These are phyloP conservation scores for Ethmia dodecea DNA, from an alignment of 2,888 invertebrate genomes.

Conservation along the genomic window DNA sequence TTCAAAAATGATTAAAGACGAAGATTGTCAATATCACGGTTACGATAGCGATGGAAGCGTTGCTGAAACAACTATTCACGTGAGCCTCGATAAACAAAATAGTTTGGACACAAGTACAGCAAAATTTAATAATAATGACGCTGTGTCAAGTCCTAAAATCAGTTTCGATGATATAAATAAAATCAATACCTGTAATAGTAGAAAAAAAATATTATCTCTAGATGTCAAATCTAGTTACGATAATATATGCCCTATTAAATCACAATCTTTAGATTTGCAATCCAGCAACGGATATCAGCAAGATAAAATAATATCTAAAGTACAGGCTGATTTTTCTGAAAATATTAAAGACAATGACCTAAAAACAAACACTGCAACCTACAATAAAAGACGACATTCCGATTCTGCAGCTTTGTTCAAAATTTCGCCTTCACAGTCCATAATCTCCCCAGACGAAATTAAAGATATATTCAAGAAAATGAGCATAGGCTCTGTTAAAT, in stretches of 20 bases:
- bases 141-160: not conserved
- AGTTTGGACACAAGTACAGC: constrained; percentile 24
- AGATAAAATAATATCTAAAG: constrained; percentile 14
- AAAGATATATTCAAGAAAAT: constrained; percentile 47
- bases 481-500: constrained; percentile 23
- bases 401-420: constrained; percentile 38
- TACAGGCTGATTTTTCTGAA: not conserved
- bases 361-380: constrained; percentile 7
- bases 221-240: constrained; percentile 48
- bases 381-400: constrained; percentile 37
- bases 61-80: constrained; percentile 70
- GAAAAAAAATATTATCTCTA: constrained; percentile 47
- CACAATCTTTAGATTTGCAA: constrained; percentile 24
- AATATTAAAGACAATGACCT: constrained; percentile 13
- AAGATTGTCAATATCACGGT: constrained; percentile 57
- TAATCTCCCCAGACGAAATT: constrained; percentile 36
- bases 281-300: constrained; percentile 12
- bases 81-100: constrained; percentile 53
- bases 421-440: constrained; percentile 18
- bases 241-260: constrained; percentile 20
- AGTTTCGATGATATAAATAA: constrained; percentile 7
- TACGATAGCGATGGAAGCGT: constrained; percentile 72
- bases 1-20: constrained; percentile 7
- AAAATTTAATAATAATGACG: constrained; percentile 16
- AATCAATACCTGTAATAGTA: constrained; percentile 22